A percentile compares a stretch with the other conserved stretches of the same genome.
Evolutionary conservation across 2,888 invertebrate species (phyloP).

Genomic region (Caenorhabditis angaria): DNA sequence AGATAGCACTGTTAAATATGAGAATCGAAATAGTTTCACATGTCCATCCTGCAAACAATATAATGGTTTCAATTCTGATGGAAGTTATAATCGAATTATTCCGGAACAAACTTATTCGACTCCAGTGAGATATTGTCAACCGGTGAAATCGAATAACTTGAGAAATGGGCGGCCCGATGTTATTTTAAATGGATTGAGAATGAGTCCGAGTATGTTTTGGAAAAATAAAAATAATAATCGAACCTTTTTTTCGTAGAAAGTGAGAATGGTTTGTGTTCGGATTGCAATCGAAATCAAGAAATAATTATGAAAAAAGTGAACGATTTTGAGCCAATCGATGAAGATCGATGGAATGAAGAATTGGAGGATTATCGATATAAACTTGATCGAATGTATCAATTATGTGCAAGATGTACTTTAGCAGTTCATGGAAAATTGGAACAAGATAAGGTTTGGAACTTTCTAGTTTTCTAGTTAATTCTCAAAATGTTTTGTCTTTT

Average conservation of each 20-base stretch:
- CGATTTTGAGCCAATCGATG: conserved; percentile 55
- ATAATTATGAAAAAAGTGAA: conserved; percentile 43
- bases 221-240: not conserved
- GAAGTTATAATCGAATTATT: conserved; percentile 57
- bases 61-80: conserved; percentile 59
- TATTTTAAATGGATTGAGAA: conserved; percentile 16
- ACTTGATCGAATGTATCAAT: conserved; percentile 51
- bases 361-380: conserved; percentile 50
- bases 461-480: too few relatives aligned
- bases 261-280: conserved; percentile 51
- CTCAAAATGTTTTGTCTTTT: not conserved
- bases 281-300: conserved; percentile 54
- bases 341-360: conserved; percentile 56
- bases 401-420: conserved; percentile 54
- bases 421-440: conserved; percentile 52
- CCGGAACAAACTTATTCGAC: conserved; percentile 26
- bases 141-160: conserved; percentile 5
- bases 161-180: not conserved
- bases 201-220: conserved; percentile 30
- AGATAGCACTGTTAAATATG: conserved; percentile 29
- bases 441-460: conserved; percentile 34
- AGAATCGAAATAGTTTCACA: conserved; percentile 43
- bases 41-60: conserved; percentile 60
- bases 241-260: conserved; percentile 12
- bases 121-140: conserved; percentile 23